phyloP scores from a whole-genome alignment of 2,888 invertebrate species.

The Buathra laborator region DNA sequence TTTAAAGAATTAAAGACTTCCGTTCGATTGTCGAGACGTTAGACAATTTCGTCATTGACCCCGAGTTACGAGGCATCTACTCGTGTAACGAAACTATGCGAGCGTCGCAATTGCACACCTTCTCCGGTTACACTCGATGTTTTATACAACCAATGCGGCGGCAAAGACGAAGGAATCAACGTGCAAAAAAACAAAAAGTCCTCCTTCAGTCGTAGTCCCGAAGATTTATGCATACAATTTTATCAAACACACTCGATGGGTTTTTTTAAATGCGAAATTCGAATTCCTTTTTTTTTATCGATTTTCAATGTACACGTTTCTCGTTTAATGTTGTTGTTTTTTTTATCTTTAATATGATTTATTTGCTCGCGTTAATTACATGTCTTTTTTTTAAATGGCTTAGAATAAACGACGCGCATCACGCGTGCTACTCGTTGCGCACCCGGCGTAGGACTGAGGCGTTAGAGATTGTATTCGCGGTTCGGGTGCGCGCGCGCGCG shows the following conservation, averaged over 20 bases:
- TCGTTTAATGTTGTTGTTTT: constrained; percentile 7
- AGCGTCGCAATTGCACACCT: neutral
- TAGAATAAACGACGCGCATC: constrained; percentile 19
- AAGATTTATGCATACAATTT: neutral
- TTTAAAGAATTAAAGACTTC: neutral
- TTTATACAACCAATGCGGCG: neutral
- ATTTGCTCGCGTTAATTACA: neutral
- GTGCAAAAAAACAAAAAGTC: neutral
- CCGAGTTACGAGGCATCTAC: neutral
- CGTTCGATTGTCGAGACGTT: neutral
- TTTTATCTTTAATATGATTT: neutral
- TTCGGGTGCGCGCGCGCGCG: constrained; percentile 41
- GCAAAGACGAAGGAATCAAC: neutral
- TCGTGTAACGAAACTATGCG: neutral
- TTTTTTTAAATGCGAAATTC: neutral
- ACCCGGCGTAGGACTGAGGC: constrained; percentile 81
- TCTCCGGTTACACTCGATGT: neutral
- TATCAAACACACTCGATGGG: neutral
- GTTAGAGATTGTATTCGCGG: constrained; percentile 56
- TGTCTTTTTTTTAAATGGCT: neutral
- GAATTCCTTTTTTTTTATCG: neutral
- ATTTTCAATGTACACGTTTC: neutral
- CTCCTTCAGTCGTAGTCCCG: neutral
- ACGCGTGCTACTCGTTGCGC: constrained; percentile 74
- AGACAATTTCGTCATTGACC: neutral